Evolutionary conservation across 1,140 invertebrate genomes (phyloP).

Genomic region (Ips nitidus): DNA sequence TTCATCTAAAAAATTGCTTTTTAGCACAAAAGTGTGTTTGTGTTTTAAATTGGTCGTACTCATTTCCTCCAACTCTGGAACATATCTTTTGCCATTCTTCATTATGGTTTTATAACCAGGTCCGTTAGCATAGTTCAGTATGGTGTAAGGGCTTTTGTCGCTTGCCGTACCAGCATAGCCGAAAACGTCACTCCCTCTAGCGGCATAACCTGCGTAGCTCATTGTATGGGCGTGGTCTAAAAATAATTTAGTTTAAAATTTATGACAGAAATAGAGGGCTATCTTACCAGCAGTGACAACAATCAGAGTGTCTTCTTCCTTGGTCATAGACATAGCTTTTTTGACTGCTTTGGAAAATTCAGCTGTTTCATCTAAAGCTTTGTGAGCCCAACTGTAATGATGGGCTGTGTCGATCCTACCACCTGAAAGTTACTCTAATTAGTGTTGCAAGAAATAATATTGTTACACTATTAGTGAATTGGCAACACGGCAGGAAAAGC

Average conservation of each 20-base stretch:
- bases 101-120: constrained; percentile 58
- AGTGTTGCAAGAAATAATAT: background rate
- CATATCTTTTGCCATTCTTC: constrained; percentile 46
- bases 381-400: constrained; percentile 63
- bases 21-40: constrained; percentile 7
- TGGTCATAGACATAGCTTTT: constrained; percentile 60
- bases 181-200: constrained; percentile 69
- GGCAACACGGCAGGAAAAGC: too few relatives aligned
- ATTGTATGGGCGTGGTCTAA: constrained; percentile 68
- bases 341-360: constrained; percentile 68
- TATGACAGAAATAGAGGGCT: background rate
- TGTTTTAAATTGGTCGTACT: constrained; percentile 44
- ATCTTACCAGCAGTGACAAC: constrained; percentile 66
- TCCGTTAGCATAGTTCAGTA: constrained; percentile 75
- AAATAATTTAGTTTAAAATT: constrained; percentile 3
- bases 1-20: constrained; percentile 32
- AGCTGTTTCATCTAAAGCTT: constrained; percentile 69
- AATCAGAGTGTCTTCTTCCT: constrained; percentile 57
- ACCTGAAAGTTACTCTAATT: constrained; percentile 57
- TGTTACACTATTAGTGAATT: too few relatives aligned
- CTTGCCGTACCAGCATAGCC: constrained; percentile 50
- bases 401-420: constrained; percentile 75
- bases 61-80: constrained; percentile 51
- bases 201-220: constrained; percentile 65
- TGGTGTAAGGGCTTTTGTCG: constrained; percentile 66